These are phyloP conservation scores for Bembecia ichneumoniformis DNA, from an alignment of 2,888 invertebrate genomes.

Conservation along the genomic window DNA sequence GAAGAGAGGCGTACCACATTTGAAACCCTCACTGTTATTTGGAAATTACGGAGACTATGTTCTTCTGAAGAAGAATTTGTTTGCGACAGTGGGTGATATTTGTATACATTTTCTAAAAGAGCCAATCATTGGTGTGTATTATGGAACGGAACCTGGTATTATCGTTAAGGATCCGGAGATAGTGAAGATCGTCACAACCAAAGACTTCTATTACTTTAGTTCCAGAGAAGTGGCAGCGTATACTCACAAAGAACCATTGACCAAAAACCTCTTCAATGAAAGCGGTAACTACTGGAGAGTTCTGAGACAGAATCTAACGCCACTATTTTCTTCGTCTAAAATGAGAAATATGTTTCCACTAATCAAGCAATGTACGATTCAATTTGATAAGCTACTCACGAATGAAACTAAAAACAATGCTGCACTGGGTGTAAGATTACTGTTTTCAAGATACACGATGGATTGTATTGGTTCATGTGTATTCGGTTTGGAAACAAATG, in stretches of 20 bases:
- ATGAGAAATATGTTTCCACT: constrained; percentile 8
- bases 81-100: constrained; percentile 14
- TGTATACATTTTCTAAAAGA: constrained; percentile 18
- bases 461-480: constrained; percentile 9
- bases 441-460: constrained; percentile 5
- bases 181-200: constrained; percentile 3
- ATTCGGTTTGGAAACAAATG: constrained; percentile 9
- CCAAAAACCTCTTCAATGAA: constrained; percentile 1
- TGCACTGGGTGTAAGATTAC: neutral
- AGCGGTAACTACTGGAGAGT: constrained; percentile 6
- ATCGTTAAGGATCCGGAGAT: constrained; percentile 7
- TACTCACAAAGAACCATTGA: neutral
- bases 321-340: constrained; percentile 6
- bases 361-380: neutral
- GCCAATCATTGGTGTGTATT: constrained; percentile 9
- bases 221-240: neutral
- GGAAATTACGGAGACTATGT: constrained; percentile 31
- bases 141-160: constrained; percentile 9
- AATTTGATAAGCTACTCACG: constrained; percentile 1
- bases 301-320: constrained; percentile 6
- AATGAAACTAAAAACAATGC: neutral
- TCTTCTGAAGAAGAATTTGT: constrained; percentile 14
- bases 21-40: constrained; percentile 26
- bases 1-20: constrained; percentile 22
- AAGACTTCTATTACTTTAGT: constrained; percentile 7